Conservation (phyloP, 2,888 invertebrate genomes). For the Euphydryas editha region DNA sequence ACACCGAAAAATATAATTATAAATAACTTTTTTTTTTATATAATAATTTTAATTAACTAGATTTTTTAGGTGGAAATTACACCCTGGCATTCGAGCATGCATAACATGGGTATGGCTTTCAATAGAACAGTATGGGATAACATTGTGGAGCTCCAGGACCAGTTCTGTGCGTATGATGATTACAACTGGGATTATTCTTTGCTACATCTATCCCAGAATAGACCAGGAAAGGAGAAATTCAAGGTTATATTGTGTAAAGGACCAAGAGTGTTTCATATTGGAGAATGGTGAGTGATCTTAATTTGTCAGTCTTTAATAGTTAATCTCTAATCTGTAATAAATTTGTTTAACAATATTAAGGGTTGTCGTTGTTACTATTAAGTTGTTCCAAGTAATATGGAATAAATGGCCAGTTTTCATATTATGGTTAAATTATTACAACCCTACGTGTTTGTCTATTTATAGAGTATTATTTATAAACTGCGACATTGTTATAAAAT, state of each 20-base stretch:
- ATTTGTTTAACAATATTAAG: too few relatives aligned
- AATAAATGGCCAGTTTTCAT: too few relatives aligned
- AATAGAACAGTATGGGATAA: conserved; percentile 94
- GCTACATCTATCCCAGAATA: conserved; percentile 94
- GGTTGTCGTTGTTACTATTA: too few relatives aligned
- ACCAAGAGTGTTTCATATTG: conserved; percentile 98
- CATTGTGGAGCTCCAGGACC: conserved; percentile 90
- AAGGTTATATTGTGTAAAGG: conserved; percentile 95
- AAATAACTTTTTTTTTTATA: too few relatives aligned
- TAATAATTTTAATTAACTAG: not conserved
- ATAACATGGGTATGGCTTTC: conserved; percentile 99
- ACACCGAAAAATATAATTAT: too few relatives aligned
- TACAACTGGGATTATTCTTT: conserved; percentile 99
- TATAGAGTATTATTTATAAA: too few relatives aligned
- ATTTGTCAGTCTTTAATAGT: not conserved
- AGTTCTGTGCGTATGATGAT: conserved; percentile 98
- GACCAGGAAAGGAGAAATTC: conserved; percentile 87
- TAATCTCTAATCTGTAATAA: too few relatives aligned
- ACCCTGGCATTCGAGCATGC: conserved; percentile 98
- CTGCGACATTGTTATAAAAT: too few relatives aligned
- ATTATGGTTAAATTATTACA: too few relatives aligned
- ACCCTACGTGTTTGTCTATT: too few relatives aligned
- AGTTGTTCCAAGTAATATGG: too few relatives aligned
- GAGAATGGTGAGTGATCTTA: conserved; percentile 92
- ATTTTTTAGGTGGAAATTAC: conserved; percentile 92